Evolutionary conservation across 2,113 vertebrate species (phyloP).

Genomic region (Callocephalon fimbriatum): DNA sequence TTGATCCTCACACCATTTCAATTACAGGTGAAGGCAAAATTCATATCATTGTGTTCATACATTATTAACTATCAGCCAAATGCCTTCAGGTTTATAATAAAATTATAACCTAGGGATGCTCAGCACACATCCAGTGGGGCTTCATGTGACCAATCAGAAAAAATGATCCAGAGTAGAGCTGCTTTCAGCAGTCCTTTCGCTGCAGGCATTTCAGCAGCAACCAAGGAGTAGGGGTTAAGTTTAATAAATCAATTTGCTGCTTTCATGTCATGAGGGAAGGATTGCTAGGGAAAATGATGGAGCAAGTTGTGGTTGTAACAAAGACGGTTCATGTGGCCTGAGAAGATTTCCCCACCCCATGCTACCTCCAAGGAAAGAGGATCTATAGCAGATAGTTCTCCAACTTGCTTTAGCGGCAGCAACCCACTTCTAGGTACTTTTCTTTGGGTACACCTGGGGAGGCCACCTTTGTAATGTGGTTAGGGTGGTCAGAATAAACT

Average conservation of each 20-base stretch:
- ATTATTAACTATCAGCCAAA: background rate
- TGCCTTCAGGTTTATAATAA: background rate
- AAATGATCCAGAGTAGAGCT: accelerated
- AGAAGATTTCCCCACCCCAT: background rate
- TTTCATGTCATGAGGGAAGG: background rate
- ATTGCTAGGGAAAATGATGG: background rate
- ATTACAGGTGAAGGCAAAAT: background rate
- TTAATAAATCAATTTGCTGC: background rate
- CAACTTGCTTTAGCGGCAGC: background rate
- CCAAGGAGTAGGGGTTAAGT: background rate
- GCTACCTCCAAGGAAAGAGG: background rate
- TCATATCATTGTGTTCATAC: background rate
- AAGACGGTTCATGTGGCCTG: background rate
- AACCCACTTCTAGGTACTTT: background rate
- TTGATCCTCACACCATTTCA: background rate
- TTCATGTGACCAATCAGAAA: background rate
- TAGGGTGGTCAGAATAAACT: background rate
- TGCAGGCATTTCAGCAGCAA: background rate
- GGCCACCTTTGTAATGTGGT: background rate
- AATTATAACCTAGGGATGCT: background rate
- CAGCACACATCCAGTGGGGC: background rate
- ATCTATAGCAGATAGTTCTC: background rate
- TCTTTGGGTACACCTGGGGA: background rate
- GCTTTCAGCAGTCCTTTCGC: background rate
- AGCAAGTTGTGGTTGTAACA: background rate